A percentile compares a stretch with the other conserved stretches of the same genome.
Conservation (phyloP, 2,888 invertebrate species). For the Eupelmus urozonus region DNA sequence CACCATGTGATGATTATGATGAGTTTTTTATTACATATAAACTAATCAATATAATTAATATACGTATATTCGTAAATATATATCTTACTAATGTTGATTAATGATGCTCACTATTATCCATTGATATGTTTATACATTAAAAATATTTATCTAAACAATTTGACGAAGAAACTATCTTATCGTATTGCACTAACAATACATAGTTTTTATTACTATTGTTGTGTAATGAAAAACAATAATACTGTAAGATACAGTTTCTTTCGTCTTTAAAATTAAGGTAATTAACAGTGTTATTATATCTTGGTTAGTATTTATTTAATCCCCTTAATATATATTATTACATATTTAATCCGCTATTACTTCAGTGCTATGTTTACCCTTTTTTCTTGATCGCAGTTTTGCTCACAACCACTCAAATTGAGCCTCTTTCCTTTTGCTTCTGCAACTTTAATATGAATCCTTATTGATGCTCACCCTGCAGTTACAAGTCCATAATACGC, state of each 20-base stretch:
- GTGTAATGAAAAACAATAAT: neutral
- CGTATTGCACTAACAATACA: neutral
- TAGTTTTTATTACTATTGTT: neutral
- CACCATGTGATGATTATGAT: conserved; percentile 34
- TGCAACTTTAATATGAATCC: too few relatives aligned
- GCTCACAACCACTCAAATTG: too few relatives aligned
- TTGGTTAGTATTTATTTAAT: conserved; percentile 11
- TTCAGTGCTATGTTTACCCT: neutral
- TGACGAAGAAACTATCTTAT: neutral
- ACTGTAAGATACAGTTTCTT: conserved; percentile 10
- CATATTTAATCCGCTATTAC: neutral
- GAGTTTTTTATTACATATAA: conserved; percentile 8
- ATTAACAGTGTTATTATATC: neutral
- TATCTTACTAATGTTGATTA: neutral
- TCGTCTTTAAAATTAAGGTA: neutral
- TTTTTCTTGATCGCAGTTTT: neutral
- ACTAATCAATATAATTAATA: conserved; percentile 25
- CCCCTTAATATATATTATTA: conserved; percentile 1
- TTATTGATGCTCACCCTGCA: too few relatives aligned
- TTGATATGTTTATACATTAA: neutral
- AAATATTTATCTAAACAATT: neutral
- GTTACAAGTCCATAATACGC: too few relatives aligned
- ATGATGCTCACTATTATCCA: neutral
- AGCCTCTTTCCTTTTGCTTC: too few relatives aligned
- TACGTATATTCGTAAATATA: conserved; percentile 31